Conservation (phyloP, 2,797 vertebrate species). For the Danionella dracula region DNA sequence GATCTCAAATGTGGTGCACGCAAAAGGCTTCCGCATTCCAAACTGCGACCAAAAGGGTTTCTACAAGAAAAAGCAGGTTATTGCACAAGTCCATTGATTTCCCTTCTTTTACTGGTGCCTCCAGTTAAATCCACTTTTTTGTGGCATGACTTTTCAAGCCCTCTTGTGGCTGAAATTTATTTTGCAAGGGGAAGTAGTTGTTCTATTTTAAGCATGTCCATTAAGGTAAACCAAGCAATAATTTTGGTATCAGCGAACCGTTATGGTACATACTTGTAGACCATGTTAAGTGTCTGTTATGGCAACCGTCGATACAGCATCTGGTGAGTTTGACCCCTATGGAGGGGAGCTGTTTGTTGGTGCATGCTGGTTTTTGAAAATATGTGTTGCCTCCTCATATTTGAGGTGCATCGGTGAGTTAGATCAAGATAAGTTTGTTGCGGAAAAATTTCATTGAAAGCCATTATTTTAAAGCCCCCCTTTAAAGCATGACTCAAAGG, state of each 20-base stretch:
- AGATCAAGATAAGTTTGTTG: constrained; percentile 30
- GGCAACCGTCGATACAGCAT: too few relatives aligned
- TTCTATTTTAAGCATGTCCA: constrained; percentile 3
- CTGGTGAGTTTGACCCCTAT: constrained; percentile 52
- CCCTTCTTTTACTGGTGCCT: constrained; percentile 12
- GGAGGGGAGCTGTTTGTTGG: constrained; percentile 2
- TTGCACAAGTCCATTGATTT: constrained; percentile 24
- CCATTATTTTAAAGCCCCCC: constrained; percentile 20
- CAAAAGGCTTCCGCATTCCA: constrained; percentile 86
- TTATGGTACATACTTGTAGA: too few relatives aligned
- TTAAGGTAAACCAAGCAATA: not conserved
- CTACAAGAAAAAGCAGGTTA: constrained; percentile 98
- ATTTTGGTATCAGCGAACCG: constrained; percentile 10
- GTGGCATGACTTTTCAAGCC: constrained; percentile 3
- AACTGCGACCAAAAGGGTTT: constrained; percentile 97
- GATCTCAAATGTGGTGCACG: constrained; percentile 85
- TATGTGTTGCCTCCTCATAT: constrained; percentile 1
- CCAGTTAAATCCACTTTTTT: constrained; percentile 5
- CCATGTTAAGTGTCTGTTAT: too few relatives aligned
- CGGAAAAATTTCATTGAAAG: constrained; percentile 61
- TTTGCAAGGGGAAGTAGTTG: not conserved
- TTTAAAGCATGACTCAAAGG: constrained; percentile 56
- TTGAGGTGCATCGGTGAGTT: constrained; percentile 20
- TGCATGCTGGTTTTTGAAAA: constrained; percentile 22
- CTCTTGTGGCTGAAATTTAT: not conserved